phyloP scores from a whole-genome alignment of 2,797 vertebrate genomes.

The Erpetoichthys calabaricus region DNA sequence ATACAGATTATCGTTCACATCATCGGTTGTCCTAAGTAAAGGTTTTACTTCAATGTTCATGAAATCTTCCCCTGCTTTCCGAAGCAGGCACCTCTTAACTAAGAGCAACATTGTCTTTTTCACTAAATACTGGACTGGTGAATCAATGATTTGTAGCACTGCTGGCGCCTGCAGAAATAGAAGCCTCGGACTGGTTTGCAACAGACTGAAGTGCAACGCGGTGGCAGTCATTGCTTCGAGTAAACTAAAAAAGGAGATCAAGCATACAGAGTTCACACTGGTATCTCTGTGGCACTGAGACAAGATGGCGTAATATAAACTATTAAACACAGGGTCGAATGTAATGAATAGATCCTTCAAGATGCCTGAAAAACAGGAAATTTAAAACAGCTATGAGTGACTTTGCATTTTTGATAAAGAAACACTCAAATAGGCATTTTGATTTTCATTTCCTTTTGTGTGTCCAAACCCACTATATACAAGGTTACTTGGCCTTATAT shows the following conservation, averaged over 20 bases:
- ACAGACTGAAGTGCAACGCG: too few species aligned
- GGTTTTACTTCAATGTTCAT: constrained; percentile 12
- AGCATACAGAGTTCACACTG: background rate
- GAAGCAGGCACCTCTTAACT: constrained; percentile 62
- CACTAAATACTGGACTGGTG: constrained; percentile 42
- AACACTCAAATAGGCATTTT: too few species aligned
- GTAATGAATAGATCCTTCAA: constrained; percentile 45
- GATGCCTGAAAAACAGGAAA: constrained; percentile 36
- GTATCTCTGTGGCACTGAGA: constrained; percentile 24
- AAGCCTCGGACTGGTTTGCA: constrained; percentile 42
- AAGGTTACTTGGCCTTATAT: too few species aligned
- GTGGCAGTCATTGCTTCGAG: constrained; percentile 56
- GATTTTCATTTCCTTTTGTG: too few species aligned
- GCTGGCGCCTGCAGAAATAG: constrained; percentile 35
- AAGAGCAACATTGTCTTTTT: constrained; percentile 59
- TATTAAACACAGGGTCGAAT: constrained; percentile 47
- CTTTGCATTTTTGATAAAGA: too few species aligned
- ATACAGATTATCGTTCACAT: constrained; percentile 33
- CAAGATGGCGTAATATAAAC: constrained; percentile 42
- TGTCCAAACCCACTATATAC: too few species aligned
- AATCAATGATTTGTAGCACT: constrained; percentile 34
- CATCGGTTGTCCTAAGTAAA: background rate
- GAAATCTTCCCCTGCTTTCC: constrained; percentile 61
- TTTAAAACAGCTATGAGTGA: background rate
- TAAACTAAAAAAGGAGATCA: constrained; percentile 56